Evolutionary conservation across 2,888 invertebrate species (phyloP), one percentile per base, ranked within the genome.

Genomic region (Oscheius sp.): DNA sequence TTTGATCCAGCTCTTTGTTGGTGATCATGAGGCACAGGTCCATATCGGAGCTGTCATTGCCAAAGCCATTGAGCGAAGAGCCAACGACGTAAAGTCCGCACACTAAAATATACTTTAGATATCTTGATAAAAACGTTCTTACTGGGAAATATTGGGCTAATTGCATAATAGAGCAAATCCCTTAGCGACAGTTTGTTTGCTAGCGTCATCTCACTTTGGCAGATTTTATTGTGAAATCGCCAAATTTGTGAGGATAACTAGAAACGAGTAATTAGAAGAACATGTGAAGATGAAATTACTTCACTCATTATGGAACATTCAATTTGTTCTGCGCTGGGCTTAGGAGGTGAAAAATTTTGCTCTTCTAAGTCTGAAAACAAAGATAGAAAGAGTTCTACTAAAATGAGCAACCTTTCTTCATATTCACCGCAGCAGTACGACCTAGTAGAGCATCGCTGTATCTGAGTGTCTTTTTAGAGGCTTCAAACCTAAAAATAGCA

Each of bases 31-130:
- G 92, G 89, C 98, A 98, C 92, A 99, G 93, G 91, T 99, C 99
- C 90, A 98, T 93, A 90, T 99, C 98, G 3, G 96, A 96, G 77
- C 92, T 92, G 89, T 94, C 93, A 80, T 93, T 93, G 45, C 95
- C 97, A 91, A 98, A 95, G 29, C 98, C 97, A 75, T 94, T 96
- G 92, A 97, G 93, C 12, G 98, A 96, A 0, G 98, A 99, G 0
- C 99, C 99, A 79, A 98, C 97, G 89, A 98, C 92, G 90, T 94
- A 96, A 68, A 98, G 91, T 2, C 87, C 88, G 69, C 88, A 85
- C 76, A 82, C 86, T 86, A 75, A 71, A 79, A 66, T 18, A 35
- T 9, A 35, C 3, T 35, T 35, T 9, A 6, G 9, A 35, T 9
- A 35, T 41, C n/a, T 35, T 63, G 27, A n/a, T 35, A 46, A 18